phyloP scores from a whole-genome alignment of 2,113 vertebrate genomes.

The Pelvicachromis taeniatus region DNA sequence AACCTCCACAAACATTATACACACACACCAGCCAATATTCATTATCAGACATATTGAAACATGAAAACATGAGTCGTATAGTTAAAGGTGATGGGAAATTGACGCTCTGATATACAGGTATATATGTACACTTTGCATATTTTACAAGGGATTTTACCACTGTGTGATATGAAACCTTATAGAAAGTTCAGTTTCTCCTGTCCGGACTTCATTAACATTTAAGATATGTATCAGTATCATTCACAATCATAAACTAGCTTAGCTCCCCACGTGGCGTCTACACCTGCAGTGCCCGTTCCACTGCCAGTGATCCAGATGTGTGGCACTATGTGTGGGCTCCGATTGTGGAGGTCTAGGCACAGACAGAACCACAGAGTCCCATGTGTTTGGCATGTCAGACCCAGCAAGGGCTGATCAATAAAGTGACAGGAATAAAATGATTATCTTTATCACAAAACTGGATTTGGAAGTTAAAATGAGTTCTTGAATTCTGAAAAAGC shows the following conservation, averaged over 20 bases:
- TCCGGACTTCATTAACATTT: background rate
- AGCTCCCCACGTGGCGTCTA: background rate
- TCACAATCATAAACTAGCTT: slow-evolving; percentile 26
- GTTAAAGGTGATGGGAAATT: slow-evolving; percentile 10
- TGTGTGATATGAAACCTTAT: background rate
- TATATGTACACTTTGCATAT: slow-evolving; percentile 59
- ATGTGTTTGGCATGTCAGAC: slow-evolving; percentile 17
- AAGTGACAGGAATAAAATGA: background rate
- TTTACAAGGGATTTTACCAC: slow-evolving; percentile 28
- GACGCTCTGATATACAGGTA: slow-evolving; percentile 15
- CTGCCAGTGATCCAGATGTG: background rate
- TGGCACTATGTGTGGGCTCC: background rate
- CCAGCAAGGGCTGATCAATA: background rate
- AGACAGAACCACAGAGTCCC: background rate
- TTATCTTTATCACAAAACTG: background rate
- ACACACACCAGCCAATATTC: slow-evolving; percentile 20
- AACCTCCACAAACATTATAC: slow-evolving; percentile 3
- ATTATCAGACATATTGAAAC: slow-evolving; percentile 30
- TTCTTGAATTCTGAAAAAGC: background rate
- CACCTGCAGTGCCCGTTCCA: background rate
- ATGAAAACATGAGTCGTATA: background rate
- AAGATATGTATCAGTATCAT: background rate
- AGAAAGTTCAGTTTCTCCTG: background rate
- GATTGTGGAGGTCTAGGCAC: background rate
- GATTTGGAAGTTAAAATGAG: background rate